These are phyloP conservation scores for Otus sunia DNA, from an alignment of 2,113 vertebrate genomes.

Conservation along the genomic window DNA sequence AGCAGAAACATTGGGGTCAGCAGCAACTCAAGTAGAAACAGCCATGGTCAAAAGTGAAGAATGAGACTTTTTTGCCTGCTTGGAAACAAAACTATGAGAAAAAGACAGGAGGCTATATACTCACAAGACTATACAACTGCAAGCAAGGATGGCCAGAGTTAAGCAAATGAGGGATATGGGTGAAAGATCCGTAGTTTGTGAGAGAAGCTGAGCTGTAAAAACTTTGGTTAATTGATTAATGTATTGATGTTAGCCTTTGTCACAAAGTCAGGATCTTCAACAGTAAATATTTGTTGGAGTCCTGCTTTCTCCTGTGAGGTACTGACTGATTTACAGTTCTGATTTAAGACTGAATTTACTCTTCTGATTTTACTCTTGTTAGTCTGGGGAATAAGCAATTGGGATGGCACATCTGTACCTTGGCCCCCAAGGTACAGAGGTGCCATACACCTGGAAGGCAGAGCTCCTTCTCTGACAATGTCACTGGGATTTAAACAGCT, in stretches of 20 bases:
- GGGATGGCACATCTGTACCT: neutral
- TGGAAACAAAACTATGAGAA: neutral
- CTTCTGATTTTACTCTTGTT: neutral
- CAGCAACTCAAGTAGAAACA: neutral
- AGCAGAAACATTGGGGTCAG: neutral
- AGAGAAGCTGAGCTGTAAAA: neutral
- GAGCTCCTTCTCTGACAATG: neutral
- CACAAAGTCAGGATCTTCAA: neutral
- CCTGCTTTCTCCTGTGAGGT: neutral
- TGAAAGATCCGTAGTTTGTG: neutral
- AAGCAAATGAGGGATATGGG: neutral
- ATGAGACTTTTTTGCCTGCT: neutral
- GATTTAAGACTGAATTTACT: neutral
- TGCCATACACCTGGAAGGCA: neutral
- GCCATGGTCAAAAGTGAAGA: neutral
- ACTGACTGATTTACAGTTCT: neutral
- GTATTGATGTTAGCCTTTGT: neutral
- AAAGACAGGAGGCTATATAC: neutral
- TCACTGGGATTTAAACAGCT: neutral
- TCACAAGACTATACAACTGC: neutral
- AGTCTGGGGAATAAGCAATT: neutral
- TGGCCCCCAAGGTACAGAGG: neutral
- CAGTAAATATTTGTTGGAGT: neutral
- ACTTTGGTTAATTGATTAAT: neutral
- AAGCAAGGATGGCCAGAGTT: neutral